phyloP scores from a whole-genome alignment of 37 sponge, comb jelly and placozoan genomes.

The Haliclona indistincta region DNA sequence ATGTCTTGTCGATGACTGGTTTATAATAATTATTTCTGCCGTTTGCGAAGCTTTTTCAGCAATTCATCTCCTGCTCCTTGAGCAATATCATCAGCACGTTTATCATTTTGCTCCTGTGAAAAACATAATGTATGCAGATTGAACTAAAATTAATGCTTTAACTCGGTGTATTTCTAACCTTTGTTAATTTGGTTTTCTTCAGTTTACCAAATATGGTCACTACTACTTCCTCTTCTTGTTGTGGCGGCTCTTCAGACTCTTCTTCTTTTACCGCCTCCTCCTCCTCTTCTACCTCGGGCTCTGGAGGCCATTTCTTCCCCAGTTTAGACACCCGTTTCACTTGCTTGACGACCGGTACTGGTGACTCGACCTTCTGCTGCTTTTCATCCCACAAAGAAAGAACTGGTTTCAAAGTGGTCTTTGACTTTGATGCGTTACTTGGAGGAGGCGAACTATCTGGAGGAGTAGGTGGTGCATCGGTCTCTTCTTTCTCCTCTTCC shows the following conservation, averaged over 20 bases:
- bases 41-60: not conserved
- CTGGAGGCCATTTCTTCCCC: slow-evolving; percentile 38
- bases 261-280: not conserved
- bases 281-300: slow-evolving; percentile 17
- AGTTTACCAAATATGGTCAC: slow-evolving; percentile 14
- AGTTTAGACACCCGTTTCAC: not conserved
- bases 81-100: too few species aligned
- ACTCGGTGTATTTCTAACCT: not conserved
- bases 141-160: not conserved
- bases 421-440: not conserved
- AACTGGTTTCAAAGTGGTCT: not conserved
- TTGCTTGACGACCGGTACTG: too few species aligned
- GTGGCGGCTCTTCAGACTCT: not conserved
- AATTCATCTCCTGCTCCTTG: slow-evolving; percentile 63
- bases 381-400: not conserved
- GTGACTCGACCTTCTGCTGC: too few species aligned
- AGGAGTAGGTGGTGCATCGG: not conserved
- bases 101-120: slow-evolving; percentile 3
- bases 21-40: slow-evolving; percentile 41
- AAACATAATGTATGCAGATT: not conserved
- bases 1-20: too few species aligned
- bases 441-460: not conserved
- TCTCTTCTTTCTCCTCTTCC: not conserved
- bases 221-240: slow-evolving; percentile 9
- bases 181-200: not conserved